phyloP scores from a whole-genome alignment of 1,140 invertebrate species.

The Bombus terrestris region DNA sequence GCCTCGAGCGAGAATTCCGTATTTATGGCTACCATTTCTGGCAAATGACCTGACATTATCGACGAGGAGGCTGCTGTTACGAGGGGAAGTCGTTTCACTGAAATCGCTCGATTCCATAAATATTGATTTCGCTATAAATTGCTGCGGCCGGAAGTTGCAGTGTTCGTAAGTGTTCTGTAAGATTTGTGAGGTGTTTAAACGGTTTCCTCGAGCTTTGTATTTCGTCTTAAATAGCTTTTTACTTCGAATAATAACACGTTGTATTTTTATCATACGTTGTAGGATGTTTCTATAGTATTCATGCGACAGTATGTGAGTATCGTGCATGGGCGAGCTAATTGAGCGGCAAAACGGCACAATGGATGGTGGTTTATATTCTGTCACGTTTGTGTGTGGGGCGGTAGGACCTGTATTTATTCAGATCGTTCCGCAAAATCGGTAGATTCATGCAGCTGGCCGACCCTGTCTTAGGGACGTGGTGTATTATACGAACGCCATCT shows the following conservation, averaged over 20 bases:
- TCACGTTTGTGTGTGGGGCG: slow-evolving; percentile 5
- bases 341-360: slow-evolving; percentile 15
- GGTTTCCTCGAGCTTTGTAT: too few relatives aligned
- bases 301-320: too few relatives aligned
- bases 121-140: slow-evolving; percentile 32
- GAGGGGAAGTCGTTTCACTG: slow-evolving; percentile 27
- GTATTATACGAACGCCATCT: slow-evolving; percentile 74
- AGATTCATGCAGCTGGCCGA: slow-evolving; percentile 58
- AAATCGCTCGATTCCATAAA: slow-evolving; percentile 31
- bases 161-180: not conserved
- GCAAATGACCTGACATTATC: slow-evolving; percentile 39
- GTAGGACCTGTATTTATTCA: slow-evolving; percentile 42
- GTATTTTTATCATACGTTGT: not conserved
- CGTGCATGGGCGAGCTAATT: not conserved
- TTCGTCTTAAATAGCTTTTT: not conserved
- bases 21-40: slow-evolving; percentile 36
- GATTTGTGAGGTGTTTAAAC: not conserved
- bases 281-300: not conserved
- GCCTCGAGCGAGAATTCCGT: not conserved
- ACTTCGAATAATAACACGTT: not conserved
- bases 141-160: not conserved
- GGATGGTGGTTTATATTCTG: not conserved
- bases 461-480: slow-evolving; percentile 18
- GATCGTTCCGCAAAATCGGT: slow-evolving; percentile 47
- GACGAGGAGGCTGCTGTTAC: not conserved